phyloP scores from a whole-genome alignment of 2,888 invertebrate species.

The Pseudococcus viburni region DNA sequence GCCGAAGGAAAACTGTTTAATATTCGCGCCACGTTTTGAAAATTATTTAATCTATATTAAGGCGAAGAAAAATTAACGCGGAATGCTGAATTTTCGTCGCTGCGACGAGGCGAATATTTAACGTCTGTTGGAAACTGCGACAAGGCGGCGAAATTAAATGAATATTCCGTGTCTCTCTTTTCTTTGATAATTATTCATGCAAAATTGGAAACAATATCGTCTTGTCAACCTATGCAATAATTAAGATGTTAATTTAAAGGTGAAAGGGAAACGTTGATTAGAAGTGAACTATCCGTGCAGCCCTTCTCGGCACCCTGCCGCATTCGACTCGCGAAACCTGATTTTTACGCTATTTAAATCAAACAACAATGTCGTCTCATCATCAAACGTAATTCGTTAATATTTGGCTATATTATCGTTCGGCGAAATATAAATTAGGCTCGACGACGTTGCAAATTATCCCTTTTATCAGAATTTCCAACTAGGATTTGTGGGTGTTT shows the following conservation, averaged over 20 bases:
- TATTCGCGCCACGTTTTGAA: conserved; percentile 21
- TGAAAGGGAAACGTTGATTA: conserved; percentile 48
- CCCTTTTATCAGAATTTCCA: background rate
- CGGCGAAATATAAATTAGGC: background rate
- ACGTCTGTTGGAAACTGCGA: conserved; percentile 40
- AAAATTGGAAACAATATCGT: conserved; percentile 45
- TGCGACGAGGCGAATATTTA: conserved; percentile 9
- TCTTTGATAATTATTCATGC: conserved; percentile 52
- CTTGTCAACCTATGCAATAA: conserved; percentile 36
- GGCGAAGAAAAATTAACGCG: conserved; percentile 28
- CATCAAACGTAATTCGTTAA: background rate
- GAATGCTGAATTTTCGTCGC: background rate
- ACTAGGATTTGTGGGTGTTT: no score
- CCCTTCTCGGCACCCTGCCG: background rate
- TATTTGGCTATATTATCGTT: background rate
- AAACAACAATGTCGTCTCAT: background rate
- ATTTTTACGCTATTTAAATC: conserved; percentile 9
- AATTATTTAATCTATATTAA: conserved; percentile 44
- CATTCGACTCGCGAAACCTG: background rate
- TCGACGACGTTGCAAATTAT: background rate
- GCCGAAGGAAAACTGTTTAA: background rate
- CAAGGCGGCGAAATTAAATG: conserved; percentile 37
- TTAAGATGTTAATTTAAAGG: conserved; percentile 54
- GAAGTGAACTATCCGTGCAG: background rate
- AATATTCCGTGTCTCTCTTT: conserved; percentile 35